Evolutionary conservation across 2,113 vertebrate genomes (phyloP).

Genomic region (Phocoena sinus): DNA sequence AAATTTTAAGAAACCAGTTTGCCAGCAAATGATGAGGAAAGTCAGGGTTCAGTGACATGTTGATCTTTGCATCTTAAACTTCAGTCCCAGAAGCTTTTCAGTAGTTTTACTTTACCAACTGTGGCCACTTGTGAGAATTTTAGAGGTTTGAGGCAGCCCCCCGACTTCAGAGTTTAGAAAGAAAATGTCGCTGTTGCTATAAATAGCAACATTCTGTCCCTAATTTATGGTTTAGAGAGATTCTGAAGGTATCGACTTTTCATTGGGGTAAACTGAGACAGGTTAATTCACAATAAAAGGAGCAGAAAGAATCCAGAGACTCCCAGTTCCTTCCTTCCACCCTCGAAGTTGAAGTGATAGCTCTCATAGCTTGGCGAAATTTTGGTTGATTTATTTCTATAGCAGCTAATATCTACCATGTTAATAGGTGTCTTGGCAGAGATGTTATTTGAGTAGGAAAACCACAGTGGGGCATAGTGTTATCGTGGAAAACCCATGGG

Average conservation of each 20-base stretch:
- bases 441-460: slow-evolving; percentile 45
- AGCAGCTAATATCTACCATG: background rate
- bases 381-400: background rate
- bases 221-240: slow-evolving; percentile 17
- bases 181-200: slow-evolving; percentile 28
- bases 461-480: background rate
- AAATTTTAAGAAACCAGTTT: slow-evolving; percentile 22
- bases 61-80: slow-evolving; percentile 33
- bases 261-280: slow-evolving; percentile 4
- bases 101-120: background rate
- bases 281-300: slow-evolving; percentile 1
- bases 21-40: background rate
- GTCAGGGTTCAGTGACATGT: background rate
- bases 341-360: background rate
- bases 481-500: slow-evolving; percentile 23
- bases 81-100: background rate
- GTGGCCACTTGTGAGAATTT: slow-evolving; percentile 17
- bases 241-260: slow-evolving; percentile 13
- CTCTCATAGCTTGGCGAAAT: background rate
- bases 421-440: slow-evolving; percentile 37
- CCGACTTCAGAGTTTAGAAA: background rate
- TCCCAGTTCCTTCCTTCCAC: background rate
- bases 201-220: background rate
- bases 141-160: slow-evolving; percentile 22
- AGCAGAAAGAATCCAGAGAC: background rate